Base-by-base conservation (phyloP, 2,113 vertebrate genomes). In the Grantiella picta region DNA sequence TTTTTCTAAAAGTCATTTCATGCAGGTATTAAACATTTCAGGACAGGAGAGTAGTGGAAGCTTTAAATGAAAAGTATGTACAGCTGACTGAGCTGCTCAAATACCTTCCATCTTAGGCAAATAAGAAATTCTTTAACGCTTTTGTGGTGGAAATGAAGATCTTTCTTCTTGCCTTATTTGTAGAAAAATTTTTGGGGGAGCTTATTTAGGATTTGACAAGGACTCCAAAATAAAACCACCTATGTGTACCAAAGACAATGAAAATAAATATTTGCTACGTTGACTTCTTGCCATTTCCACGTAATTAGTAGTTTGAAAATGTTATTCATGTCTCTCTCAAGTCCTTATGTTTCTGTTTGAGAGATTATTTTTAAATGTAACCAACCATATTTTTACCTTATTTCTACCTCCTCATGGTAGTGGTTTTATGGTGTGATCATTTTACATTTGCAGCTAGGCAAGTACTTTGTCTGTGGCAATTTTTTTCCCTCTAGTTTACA, bases 171-270 rank as follows among this genome's bases (percentile, higher is more conserved):
- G 16, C 8, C 40, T 44, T 49, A 40, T 6, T 69, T 66, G 7
- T 31, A 31, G 20, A 47, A 65, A 12, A 21, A 11, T 6, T 35
- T 17, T 1, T 0, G 6, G 8, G 12, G 10, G 12, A 40, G 2
- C 2, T 60, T 66, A 11, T 28, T 33, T 57, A 81, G 44, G 15
- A 42, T 78, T 86, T 92, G 12, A 20, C 23, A 68, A 85, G 54
- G 35, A 22, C 13, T 70, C 31, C 25, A 60, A 5, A 45, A 17
- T 22, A 72, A 71, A 87, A 65, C 88, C 6, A 73, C 59, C 23
- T 45, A 21, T 61, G n/a, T 63, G 35, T n/a, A 79, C 16, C 28
- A 38, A 65, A 89, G n/a, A 40, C 12, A 29, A 15, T 60, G 2
- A 28, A 53, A 70, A 15, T 79, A 71, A 33, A 8, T 38, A 54